Evolutionary conservation across 2,888 invertebrate genomes (phyloP), one percentile per base, ranked within the genome.

Genomic region (Abrostola tripartita): DNA sequence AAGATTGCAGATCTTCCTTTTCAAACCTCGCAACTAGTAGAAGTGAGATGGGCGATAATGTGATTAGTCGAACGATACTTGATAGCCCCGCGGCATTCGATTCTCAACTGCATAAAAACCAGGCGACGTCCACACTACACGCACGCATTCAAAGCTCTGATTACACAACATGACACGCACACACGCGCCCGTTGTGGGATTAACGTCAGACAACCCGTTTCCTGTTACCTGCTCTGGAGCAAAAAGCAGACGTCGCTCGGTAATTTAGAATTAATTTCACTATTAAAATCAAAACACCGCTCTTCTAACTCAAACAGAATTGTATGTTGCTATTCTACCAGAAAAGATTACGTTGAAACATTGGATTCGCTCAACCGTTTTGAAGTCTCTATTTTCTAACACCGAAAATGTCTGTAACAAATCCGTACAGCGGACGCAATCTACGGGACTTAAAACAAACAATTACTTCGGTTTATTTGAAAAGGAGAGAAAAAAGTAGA

Each of bases 391-490:
- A 92, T 93, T 92, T 90, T 89, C 88, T 88, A 87, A 87, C 83
- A 82, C 83, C 86, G 76, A 91, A 89, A 91, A 89, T 86, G 84
- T 90, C 90, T 90, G 92, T 92, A 90, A 91, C 92, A 89, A 93
- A 93, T 92, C 88, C 86, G 88, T 87, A 82, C 87, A 84, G 89
- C 89, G 90, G 89, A 91, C 88, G 89, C 91, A 91, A 93, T 91
- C 92, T 90, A 89, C 88, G 86, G 85, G 88, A 85, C 88, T 91
- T 94, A 94, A 93, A 94, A 94, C 94, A 94, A 94, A 94, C 94
- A 94, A 94, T 94, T 94, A 93, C 92, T 92, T 89, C 81, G 90
- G 90, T 93, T 93, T 93, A 91, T 93, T 94, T 92, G 91, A 90
- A 90, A 91, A 91, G 88, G 85, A 88, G 86, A 88, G 89, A 93